These are phyloP conservation scores for Yoshiicerus persimilis DNA, from an alignment of 1,140 invertebrate genomes.

Conservation along the genomic window DNA sequence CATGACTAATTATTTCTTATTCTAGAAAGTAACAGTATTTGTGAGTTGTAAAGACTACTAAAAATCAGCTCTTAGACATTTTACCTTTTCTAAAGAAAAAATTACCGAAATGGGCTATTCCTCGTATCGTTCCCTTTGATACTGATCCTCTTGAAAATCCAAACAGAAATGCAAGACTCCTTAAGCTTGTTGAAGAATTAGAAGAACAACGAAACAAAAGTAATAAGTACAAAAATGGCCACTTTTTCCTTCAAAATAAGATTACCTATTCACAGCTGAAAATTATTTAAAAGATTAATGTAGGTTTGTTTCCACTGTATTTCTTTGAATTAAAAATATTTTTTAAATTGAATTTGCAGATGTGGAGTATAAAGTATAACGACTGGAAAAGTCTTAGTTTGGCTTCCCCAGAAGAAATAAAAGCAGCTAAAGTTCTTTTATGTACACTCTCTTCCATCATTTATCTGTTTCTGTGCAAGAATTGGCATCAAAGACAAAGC, in stretches of 20 bases:
- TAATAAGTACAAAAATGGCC: too few species aligned
- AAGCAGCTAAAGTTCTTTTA: constrained; percentile 15
- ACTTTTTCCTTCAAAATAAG: too few species aligned
- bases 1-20: too few species aligned
- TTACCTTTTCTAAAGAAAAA: background rate
- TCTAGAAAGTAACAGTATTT: background rate
- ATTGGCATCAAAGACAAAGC: background rate
- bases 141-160: background rate
- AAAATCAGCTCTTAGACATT: background rate
- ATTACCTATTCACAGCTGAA: too few species aligned
- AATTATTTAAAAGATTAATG: too few species aligned
- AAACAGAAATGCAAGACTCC: background rate
- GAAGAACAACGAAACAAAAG: background rate
- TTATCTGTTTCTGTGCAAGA: background rate
- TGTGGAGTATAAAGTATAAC: background rate
- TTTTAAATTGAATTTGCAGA: background rate
- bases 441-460: background rate
- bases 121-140: background rate
- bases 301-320: too few species aligned
- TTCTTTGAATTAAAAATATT: too few species aligned
- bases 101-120: background rate
- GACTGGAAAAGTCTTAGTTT: background rate
- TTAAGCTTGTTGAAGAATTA: background rate
- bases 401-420: background rate
- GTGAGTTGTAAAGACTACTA: background rate